A percentile compares a stretch with the other conserved stretches of the same genome.
Evolutionary conservation across 2,113 vertebrate species (phyloP).

Genomic region (Nerophis ophidion): DNA sequence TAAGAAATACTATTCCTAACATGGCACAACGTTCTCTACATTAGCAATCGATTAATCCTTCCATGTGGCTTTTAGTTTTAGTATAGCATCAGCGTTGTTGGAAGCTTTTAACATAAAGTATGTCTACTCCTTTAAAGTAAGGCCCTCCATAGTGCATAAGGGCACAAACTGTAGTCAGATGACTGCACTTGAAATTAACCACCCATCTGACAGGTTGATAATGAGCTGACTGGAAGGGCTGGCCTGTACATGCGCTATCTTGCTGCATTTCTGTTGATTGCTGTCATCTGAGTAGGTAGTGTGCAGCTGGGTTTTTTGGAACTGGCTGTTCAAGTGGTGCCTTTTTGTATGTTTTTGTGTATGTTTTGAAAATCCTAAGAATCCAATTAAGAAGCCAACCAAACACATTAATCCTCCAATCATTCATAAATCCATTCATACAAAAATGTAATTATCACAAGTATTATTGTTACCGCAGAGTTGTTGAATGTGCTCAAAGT

Average conservation of each 20-base stretch:
- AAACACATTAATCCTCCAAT: not conserved
- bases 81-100: slow-evolving; percentile 10
- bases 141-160: slow-evolving; percentile 1
- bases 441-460: not conserved
- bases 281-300: slow-evolving; percentile 32
- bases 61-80: slow-evolving; percentile 2
- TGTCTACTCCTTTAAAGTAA: not conserved
- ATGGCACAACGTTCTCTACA: not conserved
- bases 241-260: slow-evolving; percentile 30
- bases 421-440: too few species aligned
- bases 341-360: slow-evolving; percentile 1
- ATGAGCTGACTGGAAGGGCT: slow-evolving; percentile 22
- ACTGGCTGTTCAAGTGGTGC: not conserved
- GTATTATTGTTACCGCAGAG: too few species aligned
- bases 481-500: too few species aligned
- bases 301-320: slow-evolving; percentile 44
- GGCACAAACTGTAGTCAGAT: not conserved
- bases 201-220: slow-evolving; percentile 14
- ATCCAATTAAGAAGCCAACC: not conserved
- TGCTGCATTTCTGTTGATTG: slow-evolving; percentile 30
- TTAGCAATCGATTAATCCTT: slow-evolving; percentile 1
- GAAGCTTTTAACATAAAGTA: slow-evolving; percentile 1
- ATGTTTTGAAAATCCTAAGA: not conserved
- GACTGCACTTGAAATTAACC: slow-evolving; percentile 1
- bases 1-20: too few species aligned